These are phyloP conservation scores for Enteromius treurensis DNA, from an alignment of 2,797 vertebrate species.

Conservation along the genomic window DNA sequence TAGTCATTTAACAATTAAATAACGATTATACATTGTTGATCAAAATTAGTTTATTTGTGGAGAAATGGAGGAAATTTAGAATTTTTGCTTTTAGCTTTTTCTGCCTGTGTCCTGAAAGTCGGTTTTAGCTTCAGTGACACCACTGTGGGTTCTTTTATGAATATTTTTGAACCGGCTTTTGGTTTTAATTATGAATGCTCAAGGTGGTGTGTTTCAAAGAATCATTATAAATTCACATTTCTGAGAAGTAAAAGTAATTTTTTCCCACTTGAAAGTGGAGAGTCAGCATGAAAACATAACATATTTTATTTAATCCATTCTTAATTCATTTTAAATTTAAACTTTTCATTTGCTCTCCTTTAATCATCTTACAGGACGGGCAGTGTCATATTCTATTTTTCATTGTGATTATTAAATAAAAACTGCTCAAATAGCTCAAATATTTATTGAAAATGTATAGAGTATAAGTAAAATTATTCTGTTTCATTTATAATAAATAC, in stretches of 20 bases:
- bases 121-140: neutral
- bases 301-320: neutral
- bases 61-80: neutral
- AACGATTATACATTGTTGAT: neutral
- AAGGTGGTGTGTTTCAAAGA: slow-evolving; percentile 8
- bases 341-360: neutral
- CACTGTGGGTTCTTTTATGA: neutral
- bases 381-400: neutral
- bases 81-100: neutral
- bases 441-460: neutral
- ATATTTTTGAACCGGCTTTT: neutral
- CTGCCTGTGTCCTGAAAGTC: neutral
- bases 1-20: neutral
- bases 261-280: neutral
- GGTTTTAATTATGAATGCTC: slow-evolving; percentile 24
- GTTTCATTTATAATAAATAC: neutral
- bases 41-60: neutral
- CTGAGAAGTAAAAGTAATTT: neutral
- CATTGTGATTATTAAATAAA: neutral
- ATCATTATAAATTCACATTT: slow-evolving; percentile 3
- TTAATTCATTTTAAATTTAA: neutral
- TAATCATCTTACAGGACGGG: neutral
- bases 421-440: neutral
- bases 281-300: neutral
- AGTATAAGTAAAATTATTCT: neutral